Base-by-base conservation (phyloP, 2,113 vertebrate genomes). In the Neogale vison region DNA sequence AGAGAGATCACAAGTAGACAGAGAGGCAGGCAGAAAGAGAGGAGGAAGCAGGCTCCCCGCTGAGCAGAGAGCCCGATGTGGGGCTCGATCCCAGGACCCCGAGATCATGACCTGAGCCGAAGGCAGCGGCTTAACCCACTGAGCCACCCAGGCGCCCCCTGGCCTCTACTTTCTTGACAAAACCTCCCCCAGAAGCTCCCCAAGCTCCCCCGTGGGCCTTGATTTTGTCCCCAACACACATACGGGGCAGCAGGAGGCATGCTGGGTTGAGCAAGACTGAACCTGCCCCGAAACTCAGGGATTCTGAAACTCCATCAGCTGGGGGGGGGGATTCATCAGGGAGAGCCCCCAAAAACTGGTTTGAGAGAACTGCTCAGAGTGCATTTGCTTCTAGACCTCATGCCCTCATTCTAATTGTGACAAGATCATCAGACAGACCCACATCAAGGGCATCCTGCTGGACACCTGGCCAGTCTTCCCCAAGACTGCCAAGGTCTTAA, bases 211-310 rank as follows among this genome's bases (percentile, higher is more conserved):
- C 6, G 17, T 0, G 8, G 23, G 57, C 36, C 74, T 86, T 20
- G 45, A 67, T 59, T n/a, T 84, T 8, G 24, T 36, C 63, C 50
- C 45, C 31, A 21, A n/a, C 18, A 84, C 39, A 80, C 34, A 85
- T 1, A 2, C 9, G 36, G 59, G 45, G 29, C 15, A 71, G 52
- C 1, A 1, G 83, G 42, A 55, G n/a, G 21, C 1, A 0, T 9
- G 14, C 0, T 10, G 63, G 76, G 21, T 61, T 5, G 13, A 42
- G 21, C 34, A n/a, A 69, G 76, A 59, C 42, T 7, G 10, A 80
- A 85, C 57, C 47, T 24, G 72, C 39, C 47, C 2, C 0, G 1
- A 84, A 93, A 84, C 31, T 69, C 59, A 59, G 61, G 50, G 57
- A 79, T 52, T 36, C 8, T 1, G 12, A 81, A 94, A 81, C 50